Percentiles rank a stretch among this genome's conserved stretches.
These are phyloP conservation scores for Anomalospiza imberbis DNA, from an alignment of 2,797 vertebrate species.

Conservation along the genomic window DNA sequence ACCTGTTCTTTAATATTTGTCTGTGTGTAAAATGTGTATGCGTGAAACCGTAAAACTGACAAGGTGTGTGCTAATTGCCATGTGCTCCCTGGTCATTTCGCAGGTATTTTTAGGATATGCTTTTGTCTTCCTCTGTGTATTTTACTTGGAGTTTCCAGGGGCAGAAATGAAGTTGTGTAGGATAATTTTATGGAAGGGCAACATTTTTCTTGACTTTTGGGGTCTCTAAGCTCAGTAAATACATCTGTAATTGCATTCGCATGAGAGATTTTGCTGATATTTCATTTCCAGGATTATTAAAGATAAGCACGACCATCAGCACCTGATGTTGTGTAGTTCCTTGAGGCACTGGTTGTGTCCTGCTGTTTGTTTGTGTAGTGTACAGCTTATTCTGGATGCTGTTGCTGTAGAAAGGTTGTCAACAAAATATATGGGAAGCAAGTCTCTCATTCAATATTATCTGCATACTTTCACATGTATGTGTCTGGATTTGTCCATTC, in stretches of 20 bases:
- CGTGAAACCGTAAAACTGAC: background rate
- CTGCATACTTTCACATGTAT: slow-evolving; percentile 41
- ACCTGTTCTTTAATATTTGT: background rate
- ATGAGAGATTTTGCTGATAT: background rate
- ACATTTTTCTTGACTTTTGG: background rate
- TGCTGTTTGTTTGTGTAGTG: background rate
- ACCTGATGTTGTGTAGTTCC: background rate
- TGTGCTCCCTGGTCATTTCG: background rate
- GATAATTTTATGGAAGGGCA: background rate
- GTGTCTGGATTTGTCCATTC: slow-evolving; percentile 32
- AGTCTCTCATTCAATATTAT: background rate
- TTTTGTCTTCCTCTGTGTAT: background rate
- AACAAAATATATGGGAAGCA: background rate
- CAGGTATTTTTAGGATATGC: background rate
- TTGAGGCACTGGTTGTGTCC: background rate
- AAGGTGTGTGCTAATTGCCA: background rate
- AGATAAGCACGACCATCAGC: background rate
- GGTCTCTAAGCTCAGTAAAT: background rate
- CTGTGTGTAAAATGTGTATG: background rate
- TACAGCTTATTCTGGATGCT: background rate
- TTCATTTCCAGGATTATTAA: background rate
- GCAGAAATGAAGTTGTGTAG: background rate
- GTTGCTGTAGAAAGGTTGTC: background rate
- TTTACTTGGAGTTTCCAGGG: background rate
- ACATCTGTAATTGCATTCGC: background rate